Percentiles rank a stretch among this genome's conserved stretches.
Evolutionary conservation across 1,140 invertebrate species (phyloP).

Genomic region (Drosophila varians): DNA sequence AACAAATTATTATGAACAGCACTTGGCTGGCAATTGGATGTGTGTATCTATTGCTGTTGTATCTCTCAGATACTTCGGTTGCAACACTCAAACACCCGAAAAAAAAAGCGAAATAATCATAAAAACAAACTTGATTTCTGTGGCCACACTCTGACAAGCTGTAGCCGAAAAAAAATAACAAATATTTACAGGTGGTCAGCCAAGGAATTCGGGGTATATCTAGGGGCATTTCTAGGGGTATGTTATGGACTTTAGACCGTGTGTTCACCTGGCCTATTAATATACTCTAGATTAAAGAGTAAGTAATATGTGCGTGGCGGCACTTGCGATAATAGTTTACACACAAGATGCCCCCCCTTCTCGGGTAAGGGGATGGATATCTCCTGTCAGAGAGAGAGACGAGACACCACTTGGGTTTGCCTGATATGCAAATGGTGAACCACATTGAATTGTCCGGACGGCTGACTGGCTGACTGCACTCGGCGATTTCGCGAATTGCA

Average conservation of each 20-base stretch:
- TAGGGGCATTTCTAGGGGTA: too few species aligned
- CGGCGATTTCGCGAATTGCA: neutral
- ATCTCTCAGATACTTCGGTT: constrained; percentile 21
- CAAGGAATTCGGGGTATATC: constrained; percentile 10
- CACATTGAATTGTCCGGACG: constrained; percentile 44
- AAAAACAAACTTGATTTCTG: constrained; percentile 25
- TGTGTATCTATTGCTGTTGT: constrained; percentile 29
- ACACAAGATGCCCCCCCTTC: constrained; percentile 23
- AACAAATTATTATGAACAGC: constrained; percentile 77
- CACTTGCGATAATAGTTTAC: constrained; percentile 11
- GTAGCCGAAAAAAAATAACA: constrained; percentile 11
- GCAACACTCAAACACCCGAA: constrained; percentile 65
- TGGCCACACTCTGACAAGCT: constrained; percentile 62
- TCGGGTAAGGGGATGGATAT: constrained; percentile 42
- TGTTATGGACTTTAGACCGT: neutral
- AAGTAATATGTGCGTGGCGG: constrained; percentile 6
- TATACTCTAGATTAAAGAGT: constrained; percentile 21
- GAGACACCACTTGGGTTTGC: constrained; percentile 5
- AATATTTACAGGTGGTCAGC: constrained; percentile 34
- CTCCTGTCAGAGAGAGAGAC: constrained; percentile 16
- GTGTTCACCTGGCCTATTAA: constrained; percentile 24
- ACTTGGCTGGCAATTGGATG: constrained; percentile 56
- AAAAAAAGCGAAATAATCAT: constrained; percentile 34
- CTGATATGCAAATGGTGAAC: constrained; percentile 17
- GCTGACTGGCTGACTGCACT: constrained; percentile 51